phyloP scores from a whole-genome alignment of 2,113 vertebrate genomes.

The Ammospiza nelsoni region DNA sequence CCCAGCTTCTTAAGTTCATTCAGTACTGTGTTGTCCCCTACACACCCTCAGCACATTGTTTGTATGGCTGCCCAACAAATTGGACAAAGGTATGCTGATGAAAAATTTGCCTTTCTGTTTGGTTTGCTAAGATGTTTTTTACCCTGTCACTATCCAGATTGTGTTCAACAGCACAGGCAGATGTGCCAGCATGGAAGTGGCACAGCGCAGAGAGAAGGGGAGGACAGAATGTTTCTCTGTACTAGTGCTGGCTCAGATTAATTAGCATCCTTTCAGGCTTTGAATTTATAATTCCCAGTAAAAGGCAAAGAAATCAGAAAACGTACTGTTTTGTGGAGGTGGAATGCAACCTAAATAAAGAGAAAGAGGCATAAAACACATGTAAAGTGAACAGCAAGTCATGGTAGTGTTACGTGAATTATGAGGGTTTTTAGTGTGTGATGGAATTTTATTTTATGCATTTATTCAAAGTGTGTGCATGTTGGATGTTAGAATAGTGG shows the following conservation, averaged over 20 bases:
- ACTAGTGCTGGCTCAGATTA: background rate
- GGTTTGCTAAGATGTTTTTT: background rate
- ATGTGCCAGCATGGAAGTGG: background rate
- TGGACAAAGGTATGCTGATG: background rate
- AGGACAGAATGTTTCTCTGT: background rate
- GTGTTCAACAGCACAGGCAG: background rate
- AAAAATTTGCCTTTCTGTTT: background rate
- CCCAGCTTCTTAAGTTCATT: background rate
- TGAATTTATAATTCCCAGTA: background rate
- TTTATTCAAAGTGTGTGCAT: background rate
- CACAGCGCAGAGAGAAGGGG: background rate
- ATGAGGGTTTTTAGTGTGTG: background rate
- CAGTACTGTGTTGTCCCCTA: accelerated
- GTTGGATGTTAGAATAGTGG: background rate
- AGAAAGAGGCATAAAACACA: background rate
- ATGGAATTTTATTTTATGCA: background rate
- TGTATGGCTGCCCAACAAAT: background rate
- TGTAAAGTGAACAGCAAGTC: background rate
- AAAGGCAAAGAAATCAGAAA: background rate
- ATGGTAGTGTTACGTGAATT: background rate
- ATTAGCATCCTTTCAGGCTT: background rate
- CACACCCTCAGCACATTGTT: background rate
- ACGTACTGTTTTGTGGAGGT: background rate
- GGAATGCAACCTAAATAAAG: background rate
- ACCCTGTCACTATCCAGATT: background rate